Conservation (phyloP, 2,113 vertebrate genomes). For the Ptyas mucosa region DNA sequence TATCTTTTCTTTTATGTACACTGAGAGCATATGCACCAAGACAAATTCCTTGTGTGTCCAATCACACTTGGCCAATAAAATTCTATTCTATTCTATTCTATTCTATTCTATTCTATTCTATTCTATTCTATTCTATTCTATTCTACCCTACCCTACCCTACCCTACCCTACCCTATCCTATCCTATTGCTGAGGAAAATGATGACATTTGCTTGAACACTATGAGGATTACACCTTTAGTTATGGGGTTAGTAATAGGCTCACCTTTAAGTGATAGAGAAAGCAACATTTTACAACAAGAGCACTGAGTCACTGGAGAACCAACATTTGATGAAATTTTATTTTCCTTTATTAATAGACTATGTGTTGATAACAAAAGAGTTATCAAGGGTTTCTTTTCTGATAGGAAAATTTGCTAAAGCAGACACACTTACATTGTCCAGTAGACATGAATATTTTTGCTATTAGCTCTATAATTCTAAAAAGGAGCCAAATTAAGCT, state of each 20-base stretch:
- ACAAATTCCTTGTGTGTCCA: too few species aligned
- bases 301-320: neutral
- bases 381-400: neutral
- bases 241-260: neutral
- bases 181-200: rapidly evolving
- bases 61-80: too few species aligned
- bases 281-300: neutral
- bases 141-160: too few species aligned
- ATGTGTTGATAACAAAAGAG: neutral
- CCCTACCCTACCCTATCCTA: too few species aligned
- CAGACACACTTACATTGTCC: neutral
- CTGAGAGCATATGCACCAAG: too few species aligned
- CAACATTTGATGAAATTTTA: neutral
- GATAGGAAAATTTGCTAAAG: neutral
- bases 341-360: neutral
- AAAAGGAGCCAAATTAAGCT: neutral
- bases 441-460: neutral
- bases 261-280: neutral
- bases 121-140: too few species aligned
- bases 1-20: too few species aligned
- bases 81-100: too few species aligned
- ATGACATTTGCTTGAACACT: neutral
- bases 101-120: too few species aligned
- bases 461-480: neutral
- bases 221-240: neutral